A percentile compares a stretch with the other conserved stretches of the same genome.
phyloP scores from a whole-genome alignment of 2,888 invertebrate species.

The Dendrolimus houi region DNA sequence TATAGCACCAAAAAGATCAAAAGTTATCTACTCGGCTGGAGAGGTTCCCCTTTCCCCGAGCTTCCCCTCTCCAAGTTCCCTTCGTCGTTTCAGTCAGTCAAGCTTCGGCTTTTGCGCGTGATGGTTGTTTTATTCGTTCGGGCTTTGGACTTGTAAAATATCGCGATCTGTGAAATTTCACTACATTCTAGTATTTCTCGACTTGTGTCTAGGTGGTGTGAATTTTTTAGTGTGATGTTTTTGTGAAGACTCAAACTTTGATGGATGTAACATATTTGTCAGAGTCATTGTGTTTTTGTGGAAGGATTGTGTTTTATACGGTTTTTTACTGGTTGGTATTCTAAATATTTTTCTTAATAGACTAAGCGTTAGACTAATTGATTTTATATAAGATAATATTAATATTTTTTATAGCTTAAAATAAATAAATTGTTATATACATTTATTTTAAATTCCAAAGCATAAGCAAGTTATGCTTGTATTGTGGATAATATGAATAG shows the following conservation, averaged over 20 bases:
- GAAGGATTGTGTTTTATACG: constrained; percentile 34
- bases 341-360: not conserved
- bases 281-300: constrained; percentile 27
- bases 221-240: constrained; percentile 17
- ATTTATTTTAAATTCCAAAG: too few relatives aligned
- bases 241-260: constrained; percentile 15
- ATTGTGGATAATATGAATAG: too few relatives aligned
- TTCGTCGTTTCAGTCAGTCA: constrained; percentile 44
- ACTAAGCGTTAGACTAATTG: too few relatives aligned
- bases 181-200: constrained; percentile 43
- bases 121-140: constrained; percentile 29
- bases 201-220: constrained; percentile 44
- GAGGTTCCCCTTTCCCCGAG: constrained; percentile 47
- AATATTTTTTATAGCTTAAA: too few relatives aligned
- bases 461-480: too few relatives aligned
- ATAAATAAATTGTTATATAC: too few relatives aligned
- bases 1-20: constrained; percentile 71
- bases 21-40: constrained; percentile 68
- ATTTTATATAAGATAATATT: too few relatives aligned
- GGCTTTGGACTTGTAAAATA: constrained; percentile 9
- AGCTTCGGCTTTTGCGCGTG: constrained; percentile 43
- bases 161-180: constrained; percentile 50
- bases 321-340: not conserved
- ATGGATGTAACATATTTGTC: constrained; percentile 30
- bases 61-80: constrained; percentile 44